Percentiles rank a stretch among this genome's conserved stretches.
Evolutionary conservation across 2,888 invertebrate species (phyloP).

Genomic region (Argyresthia goedartella): DNA sequence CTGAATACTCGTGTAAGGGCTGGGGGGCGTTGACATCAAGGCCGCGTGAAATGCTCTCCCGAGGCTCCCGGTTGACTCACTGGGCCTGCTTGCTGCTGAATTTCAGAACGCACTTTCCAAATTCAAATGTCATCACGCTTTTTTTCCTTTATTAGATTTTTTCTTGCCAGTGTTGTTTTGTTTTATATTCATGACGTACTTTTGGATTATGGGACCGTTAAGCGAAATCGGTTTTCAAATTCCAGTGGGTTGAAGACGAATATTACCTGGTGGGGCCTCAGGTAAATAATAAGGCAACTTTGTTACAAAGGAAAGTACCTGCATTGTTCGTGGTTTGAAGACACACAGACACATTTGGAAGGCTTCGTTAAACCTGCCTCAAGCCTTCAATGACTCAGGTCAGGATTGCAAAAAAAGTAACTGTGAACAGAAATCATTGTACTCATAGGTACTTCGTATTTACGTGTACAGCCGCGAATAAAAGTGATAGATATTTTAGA

Average conservation of each 20-base stretch:
- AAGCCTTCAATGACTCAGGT: background rate
- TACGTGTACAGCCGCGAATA: background rate
- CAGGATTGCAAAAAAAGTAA: constrained; percentile 1
- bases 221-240: no score
- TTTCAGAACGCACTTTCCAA: background rate
- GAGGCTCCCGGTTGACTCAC: background rate
- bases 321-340: background rate
- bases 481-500: background rate
- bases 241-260: no score
- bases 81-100: background rate
- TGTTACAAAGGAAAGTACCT: background rate
- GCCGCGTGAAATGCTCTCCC: background rate
- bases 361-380: constrained; percentile 1
- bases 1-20: background rate
- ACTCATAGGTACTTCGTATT: background rate
- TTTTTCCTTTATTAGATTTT: background rate
- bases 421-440: constrained; percentile 1
- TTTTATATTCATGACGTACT: background rate
- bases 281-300: background rate
- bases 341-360: background rate
- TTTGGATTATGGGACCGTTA: no score
- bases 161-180: background rate
- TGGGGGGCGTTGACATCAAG: constrained; percentile 2
- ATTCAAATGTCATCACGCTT: background rate
- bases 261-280: background rate